These are phyloP conservation scores for Solea senegalensis DNA, from an alignment of 2,113 vertebrate species.

Conservation along the genomic window DNA sequence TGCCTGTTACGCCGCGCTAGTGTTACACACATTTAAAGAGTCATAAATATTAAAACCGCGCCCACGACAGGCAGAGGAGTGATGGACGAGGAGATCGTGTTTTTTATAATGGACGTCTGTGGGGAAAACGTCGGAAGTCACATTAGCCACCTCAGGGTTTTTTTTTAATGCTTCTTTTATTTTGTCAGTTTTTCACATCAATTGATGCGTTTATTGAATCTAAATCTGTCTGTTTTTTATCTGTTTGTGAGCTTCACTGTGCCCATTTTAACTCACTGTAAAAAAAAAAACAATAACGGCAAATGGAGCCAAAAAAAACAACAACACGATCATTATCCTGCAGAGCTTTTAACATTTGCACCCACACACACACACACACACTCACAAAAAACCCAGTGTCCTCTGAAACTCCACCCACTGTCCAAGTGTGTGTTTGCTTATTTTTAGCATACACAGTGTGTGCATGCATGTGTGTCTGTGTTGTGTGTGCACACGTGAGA, in stretches of 20 bases:
- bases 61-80: too few species aligned
- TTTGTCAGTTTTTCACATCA: too few species aligned
- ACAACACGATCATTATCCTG: neutral
- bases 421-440: conserved; percentile 31
- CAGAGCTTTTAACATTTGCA: neutral
- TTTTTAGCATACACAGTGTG: conserved; percentile 23
- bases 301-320: neutral
- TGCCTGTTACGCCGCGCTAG: too few species aligned
- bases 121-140: too few species aligned
- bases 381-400: neutral
- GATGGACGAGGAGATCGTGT: too few species aligned
- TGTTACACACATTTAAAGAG: too few species aligned
- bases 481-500: conserved; percentile 25
- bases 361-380: neutral
- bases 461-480: conserved; percentile 3
- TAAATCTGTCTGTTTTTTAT: neutral
- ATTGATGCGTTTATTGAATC: too few species aligned
- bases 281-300: neutral
- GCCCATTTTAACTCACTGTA: neutral
- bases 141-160: too few species aligned
- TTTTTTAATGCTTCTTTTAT: too few species aligned
- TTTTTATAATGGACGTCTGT: too few species aligned
- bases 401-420: conserved; percentile 16
- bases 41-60: too few species aligned
- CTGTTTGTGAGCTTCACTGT: neutral